These are phyloP conservation scores for Poicephalus meyeri DNA, from an alignment of 2,113 vertebrate species.

Conservation along the genomic window DNA sequence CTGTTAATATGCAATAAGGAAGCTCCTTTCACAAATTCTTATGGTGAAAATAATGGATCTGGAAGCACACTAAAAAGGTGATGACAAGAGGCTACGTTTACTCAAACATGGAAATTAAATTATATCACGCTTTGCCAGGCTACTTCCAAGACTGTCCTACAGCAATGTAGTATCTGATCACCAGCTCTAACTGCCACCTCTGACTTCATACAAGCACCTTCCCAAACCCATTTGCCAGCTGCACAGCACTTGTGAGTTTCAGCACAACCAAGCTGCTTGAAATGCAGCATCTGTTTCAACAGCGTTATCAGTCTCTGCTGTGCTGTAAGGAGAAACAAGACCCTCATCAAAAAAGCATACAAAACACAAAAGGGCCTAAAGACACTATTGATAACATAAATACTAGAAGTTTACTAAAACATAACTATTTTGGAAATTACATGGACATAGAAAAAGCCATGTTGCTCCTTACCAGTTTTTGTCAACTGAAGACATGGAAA, in stretches of 20 bases:
- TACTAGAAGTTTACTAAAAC: background rate
- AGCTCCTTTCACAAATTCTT: background rate
- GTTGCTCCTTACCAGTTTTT: background rate
- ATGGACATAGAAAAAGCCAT: background rate
- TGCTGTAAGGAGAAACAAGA: background rate
- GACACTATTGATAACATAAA: background rate
- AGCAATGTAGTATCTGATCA: background rate
- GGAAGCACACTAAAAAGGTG: background rate
- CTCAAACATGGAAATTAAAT: slow-evolving; percentile 16
- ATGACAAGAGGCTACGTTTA: background rate
- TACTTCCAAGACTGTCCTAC: background rate
- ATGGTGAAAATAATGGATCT: background rate
- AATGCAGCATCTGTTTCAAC: background rate
- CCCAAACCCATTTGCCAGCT: background rate
- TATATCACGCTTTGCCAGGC: background rate
- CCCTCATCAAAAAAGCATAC: background rate
- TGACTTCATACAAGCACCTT: background rate
- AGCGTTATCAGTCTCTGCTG: background rate
- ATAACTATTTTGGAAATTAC: background rate
- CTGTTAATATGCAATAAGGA: background rate
- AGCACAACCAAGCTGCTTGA: background rate
- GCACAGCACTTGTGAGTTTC: background rate
- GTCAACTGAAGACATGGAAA: background rate
- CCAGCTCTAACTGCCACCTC: background rate
- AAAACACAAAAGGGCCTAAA: background rate